phyloP scores from a whole-genome alignment of 2,888 invertebrate genomes.

The Pteria penguin region DNA sequence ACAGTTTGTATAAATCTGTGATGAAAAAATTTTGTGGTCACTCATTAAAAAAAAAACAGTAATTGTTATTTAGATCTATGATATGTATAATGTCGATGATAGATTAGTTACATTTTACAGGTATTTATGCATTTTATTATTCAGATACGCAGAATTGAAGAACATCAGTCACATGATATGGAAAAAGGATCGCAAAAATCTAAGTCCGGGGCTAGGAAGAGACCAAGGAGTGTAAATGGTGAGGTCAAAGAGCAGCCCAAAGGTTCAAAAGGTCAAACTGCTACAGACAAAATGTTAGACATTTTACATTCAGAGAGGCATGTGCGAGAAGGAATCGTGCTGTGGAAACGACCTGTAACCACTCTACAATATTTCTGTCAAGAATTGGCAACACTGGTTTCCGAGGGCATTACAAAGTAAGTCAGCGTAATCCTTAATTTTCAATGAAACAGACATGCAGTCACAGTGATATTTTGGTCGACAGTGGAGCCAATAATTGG shows the following conservation, averaged over 20 bases:
- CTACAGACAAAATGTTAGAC: constrained; percentile 23
- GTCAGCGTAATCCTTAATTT: constrained; percentile 51
- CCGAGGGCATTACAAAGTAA: constrained; percentile 84
- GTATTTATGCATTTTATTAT: no score
- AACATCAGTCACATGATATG: background rate
- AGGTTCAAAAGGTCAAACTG: background rate
- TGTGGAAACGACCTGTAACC: constrained; percentile 90
- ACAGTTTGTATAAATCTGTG: no score
- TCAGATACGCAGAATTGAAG: background rate
- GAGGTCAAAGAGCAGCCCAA: background rate
- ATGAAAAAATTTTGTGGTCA: no score
- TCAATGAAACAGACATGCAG: no score
- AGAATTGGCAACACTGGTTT: constrained; percentile 86
- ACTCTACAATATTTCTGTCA: constrained; percentile 90
- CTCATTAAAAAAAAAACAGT: no score
- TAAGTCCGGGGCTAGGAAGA: background rate
- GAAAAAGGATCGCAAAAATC: background rate
- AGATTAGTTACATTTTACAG: no score
- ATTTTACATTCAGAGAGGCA: constrained; percentile 58
- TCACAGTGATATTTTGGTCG: no score
- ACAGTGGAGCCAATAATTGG: no score
- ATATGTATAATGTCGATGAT: no score
- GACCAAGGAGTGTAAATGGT: background rate
- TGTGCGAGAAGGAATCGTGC: constrained; percentile 82
- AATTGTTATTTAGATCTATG: no score